Base-by-base conservation (phyloP, 2,797 vertebrate species). In the Artibeus jamaicensis region DNA sequence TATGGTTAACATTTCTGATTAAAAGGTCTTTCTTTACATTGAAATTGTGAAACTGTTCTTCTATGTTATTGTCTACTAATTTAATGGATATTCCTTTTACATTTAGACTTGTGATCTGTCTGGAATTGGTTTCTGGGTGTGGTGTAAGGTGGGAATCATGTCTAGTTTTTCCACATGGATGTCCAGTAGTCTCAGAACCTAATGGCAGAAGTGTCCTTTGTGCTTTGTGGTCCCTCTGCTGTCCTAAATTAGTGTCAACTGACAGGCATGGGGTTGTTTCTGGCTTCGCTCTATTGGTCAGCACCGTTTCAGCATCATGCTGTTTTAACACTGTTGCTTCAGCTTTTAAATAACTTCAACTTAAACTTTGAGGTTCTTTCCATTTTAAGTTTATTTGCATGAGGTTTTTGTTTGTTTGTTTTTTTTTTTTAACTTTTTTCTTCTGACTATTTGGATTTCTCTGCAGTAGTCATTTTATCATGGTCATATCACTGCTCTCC, bases 51-150 rank as follows among this genome's bases (percentile, higher is more conserved):
- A 14, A 76, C 11, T n/a, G 6, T 0, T 21, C 32, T 22, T 42
- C 7, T 42, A 2, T 34, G 2, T 48, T 6, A 6, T n/a, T 1
- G 6, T 22, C 50, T 7, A 1, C 32, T 14, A 26, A 44, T 26
- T 29, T 65, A 6, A 2, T 8, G 9, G 16, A 18, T 26, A 4
- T 53, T 14, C 29, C 53, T 67, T 34, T 42, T 26, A 65, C 34
- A 18, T 7, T 24, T 32, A 22, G 5, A 14, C n/a, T 48, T 42
- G 34, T 24, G 3, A 24, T 44, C 46, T 16, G 9, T 59, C 53
- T 46, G 7, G 14, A 48, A 18, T 8, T 26, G 86, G 22, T 9
- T 32, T 62, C n/a, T 50, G 3, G 32, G 34, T 53, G 3, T 42
- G 15, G 48, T 18, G 3, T 26, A 57, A 46, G 53, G 65, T 32